A percentile compares a stretch with the other conserved stretches of the same genome.
phyloP scores from a whole-genome alignment of 2,888 invertebrate species.

The Ethmia dodecea region DNA sequence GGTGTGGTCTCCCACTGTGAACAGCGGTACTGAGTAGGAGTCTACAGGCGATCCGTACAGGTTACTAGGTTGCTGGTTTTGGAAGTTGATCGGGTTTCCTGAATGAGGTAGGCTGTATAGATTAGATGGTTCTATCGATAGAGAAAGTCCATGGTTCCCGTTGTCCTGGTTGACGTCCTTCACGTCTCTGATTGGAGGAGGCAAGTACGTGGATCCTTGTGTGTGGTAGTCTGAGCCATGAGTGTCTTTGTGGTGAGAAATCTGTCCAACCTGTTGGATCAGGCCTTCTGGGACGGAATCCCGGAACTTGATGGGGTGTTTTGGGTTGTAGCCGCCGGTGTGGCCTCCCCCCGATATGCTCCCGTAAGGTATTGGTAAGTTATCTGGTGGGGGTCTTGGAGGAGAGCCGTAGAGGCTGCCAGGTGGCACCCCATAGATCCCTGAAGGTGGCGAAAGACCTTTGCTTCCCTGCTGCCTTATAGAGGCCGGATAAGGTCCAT shows the following conservation, averaged over 20 bases:
- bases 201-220: constrained; percentile 76
- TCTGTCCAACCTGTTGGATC: constrained; percentile 80
- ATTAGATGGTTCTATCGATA: constrained; percentile 69
- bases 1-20: constrained; percentile 70
- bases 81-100: constrained; percentile 68
- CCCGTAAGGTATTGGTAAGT: constrained; percentile 63
- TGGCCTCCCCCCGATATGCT: constrained; percentile 61
- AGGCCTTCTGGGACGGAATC: constrained; percentile 85
- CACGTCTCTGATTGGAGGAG: constrained; percentile 80
- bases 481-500: constrained; percentile 50
- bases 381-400: constrained; percentile 39
- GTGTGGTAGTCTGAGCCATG: constrained; percentile 73
- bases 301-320: constrained; percentile 83
- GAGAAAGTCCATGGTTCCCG: constrained; percentile 42
- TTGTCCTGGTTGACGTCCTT: constrained; percentile 59
- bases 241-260: constrained; percentile 79
- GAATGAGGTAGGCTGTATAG: constrained; percentile 72
- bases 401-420: constrained; percentile 69
- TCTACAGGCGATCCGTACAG: constrained; percentile 66
- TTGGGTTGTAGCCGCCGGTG: constrained; percentile 63
- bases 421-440: constrained; percentile 79
- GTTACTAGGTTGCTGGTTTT: constrained; percentile 43
- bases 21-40: constrained; percentile 70
- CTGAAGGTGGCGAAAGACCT: constrained; percentile 79
- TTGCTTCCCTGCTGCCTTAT: constrained; percentile 62